These are phyloP conservation scores for Parelbella ahira DNA, from an alignment of 2,888 invertebrate species.

Conservation along the genomic window DNA sequence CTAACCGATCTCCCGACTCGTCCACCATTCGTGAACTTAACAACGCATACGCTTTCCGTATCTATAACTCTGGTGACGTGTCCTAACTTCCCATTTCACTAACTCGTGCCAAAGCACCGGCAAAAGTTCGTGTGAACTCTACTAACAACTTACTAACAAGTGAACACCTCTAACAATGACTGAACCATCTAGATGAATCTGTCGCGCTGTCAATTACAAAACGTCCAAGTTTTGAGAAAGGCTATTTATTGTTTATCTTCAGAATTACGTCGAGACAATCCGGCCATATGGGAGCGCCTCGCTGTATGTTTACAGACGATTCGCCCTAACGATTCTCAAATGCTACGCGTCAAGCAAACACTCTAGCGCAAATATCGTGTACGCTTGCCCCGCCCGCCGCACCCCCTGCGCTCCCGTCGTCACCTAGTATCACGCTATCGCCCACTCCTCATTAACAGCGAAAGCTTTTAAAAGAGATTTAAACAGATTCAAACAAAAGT, in stretches of 20 bases:
- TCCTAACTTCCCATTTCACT: conserved; percentile 65
- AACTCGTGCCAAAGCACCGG: conserved; percentile 60
- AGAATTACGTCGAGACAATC: conserved; percentile 67
- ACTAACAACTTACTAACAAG: conserved; percentile 75
- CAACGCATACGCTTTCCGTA: conserved; percentile 61
- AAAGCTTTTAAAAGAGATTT: conserved; percentile 71
- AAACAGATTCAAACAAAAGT: conserved; percentile 72
- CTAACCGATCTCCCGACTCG: conserved; percentile 53
- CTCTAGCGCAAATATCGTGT: conserved; percentile 61
- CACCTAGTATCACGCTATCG: conserved; percentile 46
- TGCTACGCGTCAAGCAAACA: conserved; percentile 73
- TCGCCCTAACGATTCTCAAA: conserved; percentile 76
- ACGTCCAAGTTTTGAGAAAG: conserved; percentile 72
- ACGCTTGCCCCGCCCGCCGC: conserved; percentile 39
- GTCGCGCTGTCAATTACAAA: conserved; percentile 70
- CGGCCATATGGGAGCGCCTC: conserved; percentile 64
- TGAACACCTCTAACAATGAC: conserved; percentile 76
- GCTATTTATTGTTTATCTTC: conserved; percentile 70
- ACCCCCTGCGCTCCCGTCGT: conserved; percentile 33
- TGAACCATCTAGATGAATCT: conserved; percentile 77
- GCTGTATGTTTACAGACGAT: conserved; percentile 69
- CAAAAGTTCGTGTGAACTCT: conserved; percentile 71
- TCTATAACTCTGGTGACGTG: conserved; percentile 61
- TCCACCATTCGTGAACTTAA: conserved; percentile 54
- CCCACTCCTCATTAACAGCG: conserved; percentile 66